Evolutionary conservation across 2,797 vertebrate species (phyloP).

Genomic region (Apogon talboti): DNA sequence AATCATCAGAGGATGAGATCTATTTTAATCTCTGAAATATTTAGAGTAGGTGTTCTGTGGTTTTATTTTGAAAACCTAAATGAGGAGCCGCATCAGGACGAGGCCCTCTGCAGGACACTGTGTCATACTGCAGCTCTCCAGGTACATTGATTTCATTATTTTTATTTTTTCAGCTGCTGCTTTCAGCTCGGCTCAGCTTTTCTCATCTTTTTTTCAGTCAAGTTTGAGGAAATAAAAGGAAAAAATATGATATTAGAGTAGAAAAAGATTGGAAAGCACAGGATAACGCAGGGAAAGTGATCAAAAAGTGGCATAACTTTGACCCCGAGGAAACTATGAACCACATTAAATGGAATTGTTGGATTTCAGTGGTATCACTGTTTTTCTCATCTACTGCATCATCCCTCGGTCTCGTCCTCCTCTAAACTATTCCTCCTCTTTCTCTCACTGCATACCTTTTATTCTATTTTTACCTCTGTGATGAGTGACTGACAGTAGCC

Average conservation of each 20-base stretch:
- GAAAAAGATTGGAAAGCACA: constrained; percentile 70
- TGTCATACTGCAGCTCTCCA: constrained; percentile 5
- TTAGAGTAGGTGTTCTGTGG: neutral
- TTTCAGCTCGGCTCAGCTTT: constrained; percentile 22
- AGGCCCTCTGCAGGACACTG: constrained; percentile 39
- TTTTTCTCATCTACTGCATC: constrained; percentile 9
- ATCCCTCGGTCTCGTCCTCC: neutral
- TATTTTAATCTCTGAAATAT: neutral
- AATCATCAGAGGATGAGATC: neutral
- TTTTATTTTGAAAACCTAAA: neutral
- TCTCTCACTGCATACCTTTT: neutral
- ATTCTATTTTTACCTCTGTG: constrained; percentile 37
- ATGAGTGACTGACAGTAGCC: constrained; percentile 63
- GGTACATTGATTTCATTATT: neutral
- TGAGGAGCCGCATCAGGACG: neutral
- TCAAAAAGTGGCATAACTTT: constrained; percentile 25
- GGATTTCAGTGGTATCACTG: neutral
- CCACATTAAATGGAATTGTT: neutral
- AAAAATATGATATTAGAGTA: constrained; percentile 51
- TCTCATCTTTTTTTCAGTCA: constrained; percentile 37
- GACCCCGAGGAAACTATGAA: neutral
- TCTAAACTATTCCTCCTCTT: neutral
- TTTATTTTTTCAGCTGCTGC: neutral
- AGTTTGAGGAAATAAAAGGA: constrained; percentile 21
- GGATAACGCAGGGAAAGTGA: constrained; percentile 10